These are phyloP conservation scores for Megastigmus dorsalis DNA, from an alignment of 2,888 invertebrate genomes.

Conservation along the genomic window DNA sequence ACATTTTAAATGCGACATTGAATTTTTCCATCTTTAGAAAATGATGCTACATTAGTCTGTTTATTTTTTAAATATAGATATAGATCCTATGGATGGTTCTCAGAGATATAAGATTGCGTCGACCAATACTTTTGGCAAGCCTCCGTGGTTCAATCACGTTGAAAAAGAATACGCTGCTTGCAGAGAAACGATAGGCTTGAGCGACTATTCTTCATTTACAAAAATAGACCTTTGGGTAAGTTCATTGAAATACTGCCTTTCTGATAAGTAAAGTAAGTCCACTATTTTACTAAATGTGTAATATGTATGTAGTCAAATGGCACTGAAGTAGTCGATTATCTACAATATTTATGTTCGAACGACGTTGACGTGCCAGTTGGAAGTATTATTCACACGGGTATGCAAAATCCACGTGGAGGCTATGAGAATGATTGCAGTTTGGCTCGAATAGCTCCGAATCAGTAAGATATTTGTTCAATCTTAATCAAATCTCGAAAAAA, in stretches of 20 bases:
- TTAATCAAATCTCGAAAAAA: neutral
- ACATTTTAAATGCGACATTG: neutral
- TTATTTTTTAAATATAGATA: conserved; percentile 58
- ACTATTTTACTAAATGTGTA: neutral
- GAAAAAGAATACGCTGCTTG: conserved; percentile 94
- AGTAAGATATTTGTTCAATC: conserved; percentile 77
- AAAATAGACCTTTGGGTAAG: conserved; percentile 94
- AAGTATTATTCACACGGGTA: conserved; percentile 96
- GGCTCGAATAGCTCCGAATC: conserved; percentile 89
- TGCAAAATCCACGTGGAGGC: conserved; percentile 96
- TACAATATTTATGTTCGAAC: conserved; percentile 96
- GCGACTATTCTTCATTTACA: conserved; percentile 98
- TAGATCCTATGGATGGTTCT: conserved; percentile 74
- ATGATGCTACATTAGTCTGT: neutral
- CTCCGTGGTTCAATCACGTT: conserved; percentile 93
- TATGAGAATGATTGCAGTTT: conserved; percentile 99
- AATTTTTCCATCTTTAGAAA: neutral
- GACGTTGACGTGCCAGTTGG: conserved; percentile 96
- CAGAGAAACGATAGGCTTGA: conserved; percentile 91
- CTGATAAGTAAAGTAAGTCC: neutral
- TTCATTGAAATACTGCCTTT: neutral
- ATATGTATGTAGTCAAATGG: conserved; percentile 82
- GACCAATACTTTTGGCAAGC: conserved; percentile 92
- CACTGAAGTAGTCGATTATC: conserved; percentile 88
- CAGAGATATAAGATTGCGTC: conserved; percentile 82